Conservation (phyloP, 92 coral and sea anemone genomes). For the Palythoa heliodiscus region DNA sequence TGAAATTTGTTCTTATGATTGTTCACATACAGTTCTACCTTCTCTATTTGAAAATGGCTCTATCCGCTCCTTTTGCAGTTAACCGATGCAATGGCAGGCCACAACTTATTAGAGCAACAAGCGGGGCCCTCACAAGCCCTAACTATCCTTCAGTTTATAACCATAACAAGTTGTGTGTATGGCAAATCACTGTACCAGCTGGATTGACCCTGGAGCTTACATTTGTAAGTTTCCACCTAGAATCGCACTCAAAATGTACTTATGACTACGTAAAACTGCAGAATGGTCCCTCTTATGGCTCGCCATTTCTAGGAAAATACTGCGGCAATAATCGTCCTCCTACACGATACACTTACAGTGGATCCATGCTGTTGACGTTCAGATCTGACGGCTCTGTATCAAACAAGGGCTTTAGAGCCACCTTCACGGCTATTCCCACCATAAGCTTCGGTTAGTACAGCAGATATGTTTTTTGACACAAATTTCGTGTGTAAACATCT, state of each 20-base stretch:
- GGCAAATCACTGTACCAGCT: constrained; percentile 20
- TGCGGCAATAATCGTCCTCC: constrained; percentile 18
- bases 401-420: not conserved
- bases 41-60: no score
- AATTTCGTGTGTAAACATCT: not conserved
- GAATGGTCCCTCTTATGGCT: not conserved
- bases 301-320: constrained; percentile 27
- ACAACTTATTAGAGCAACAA: not conserved
- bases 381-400: not conserved
- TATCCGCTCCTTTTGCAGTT: not conserved
- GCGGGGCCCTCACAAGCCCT: constrained; percentile 18
- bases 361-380: constrained; percentile 20
- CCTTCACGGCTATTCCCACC: constrained; percentile 5
- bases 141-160: not conserved
- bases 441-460: not conserved
- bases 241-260: constrained; percentile 5
- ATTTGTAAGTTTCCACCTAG: constrained; percentile 12
- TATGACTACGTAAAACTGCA: constrained; percentile 21
- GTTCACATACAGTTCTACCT: no score
- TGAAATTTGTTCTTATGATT: no score
- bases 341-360: constrained; percentile 18
- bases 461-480: no score
- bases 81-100: constrained; percentile 26
- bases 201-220: constrained; percentile 20
- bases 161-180: not conserved